Base-by-base conservation (phyloP, 1,140 invertebrate genomes). In the Leptinotarsa undecemlineata region DNA sequence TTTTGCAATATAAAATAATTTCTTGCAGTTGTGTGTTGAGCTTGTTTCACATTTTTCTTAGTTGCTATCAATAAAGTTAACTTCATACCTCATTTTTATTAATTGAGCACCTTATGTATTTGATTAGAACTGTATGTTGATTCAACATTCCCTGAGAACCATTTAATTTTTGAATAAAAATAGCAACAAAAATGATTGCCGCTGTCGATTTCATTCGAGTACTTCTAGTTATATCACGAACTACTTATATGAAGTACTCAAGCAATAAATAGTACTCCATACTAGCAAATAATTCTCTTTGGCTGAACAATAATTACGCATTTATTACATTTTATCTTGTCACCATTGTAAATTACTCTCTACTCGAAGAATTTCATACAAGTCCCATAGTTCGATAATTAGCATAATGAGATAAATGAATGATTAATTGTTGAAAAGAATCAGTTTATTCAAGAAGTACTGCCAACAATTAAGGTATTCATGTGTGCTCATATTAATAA, bases 351-450 rank as follows among this genome's bases (percentile, higher is more conserved):
- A 66, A 74, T 74, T 69, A 62, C 67, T 47, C n/a, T 19, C 67
- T 19, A 70, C 47, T 70, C 51, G n/a, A 66, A 33, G 13, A 66
- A 57, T 66, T 63, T 21, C 62, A 71, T 51, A 74, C 66, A 68
- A 21, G 61, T 74, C n/a, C 68, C 73, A 71, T 75, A 74, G 69
- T 57, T 67, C 15, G 20, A 63, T 75, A 75, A 75, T 75, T 75
- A 71, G 68, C 74, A 75, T 75, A 75, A 75, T 71, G 69, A 69
- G 74, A 71, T 75, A 75, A 75, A 75, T 71, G 67, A 48, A 47
- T 75, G 74, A 75, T 75, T 68, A 74, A 74, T 74, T 74, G 68
- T 74, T 48, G 21, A 63, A 48, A 74, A 66, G 66, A 75, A 75
- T 75, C 68, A 71, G 74, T 75, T 75, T 51, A 71, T 69, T 23